Evolutionary conservation across 2,888 invertebrate genomes (phyloP), one percentile per base, ranked within the genome.

Genomic region (Pyralis farinalis): DNA sequence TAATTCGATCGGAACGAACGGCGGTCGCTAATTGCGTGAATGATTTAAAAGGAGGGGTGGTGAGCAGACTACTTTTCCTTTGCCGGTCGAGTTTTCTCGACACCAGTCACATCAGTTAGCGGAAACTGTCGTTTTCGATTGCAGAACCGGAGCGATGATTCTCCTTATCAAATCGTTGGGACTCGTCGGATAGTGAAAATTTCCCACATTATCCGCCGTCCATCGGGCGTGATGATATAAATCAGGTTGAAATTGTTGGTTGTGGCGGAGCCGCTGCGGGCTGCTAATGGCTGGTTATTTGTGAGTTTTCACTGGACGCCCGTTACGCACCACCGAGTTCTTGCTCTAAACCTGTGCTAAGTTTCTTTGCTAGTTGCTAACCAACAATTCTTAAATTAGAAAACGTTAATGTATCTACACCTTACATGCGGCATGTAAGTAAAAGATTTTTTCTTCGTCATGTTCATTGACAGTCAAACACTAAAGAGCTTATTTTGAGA

Each of bases 121-220:
- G 81, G 81, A 82, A 78, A 88, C 86, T 87, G 83, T 87, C 86
- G 82, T 75, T 88, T 87, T 87, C 86, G 73, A 79, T 75, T 59
- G 32, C 86, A 72, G 16, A 79, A 75, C 74, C 73, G 71, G 77
- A 76, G 79, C 75, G 78, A 83, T 79, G 86, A 80, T 82, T 79
- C 82, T 71, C 68, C 80, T 81, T 78, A 86, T 87, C 84, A 87
- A 87, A 87, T 86, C 82, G 77, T 74, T 63, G 72, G 73, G 72
- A 68, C 46, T 71, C 58, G 63, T 68, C 61, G 65, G 69, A 67
- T 71, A 77, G 83, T 84, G 85, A 85, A 88, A 85, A 86, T 84
- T 86, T 85, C 85, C 81, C 85, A 84, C 84, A 85, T 87, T 88
- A 87, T 88, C 87, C 71, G 70, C 56, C 57, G 69, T 64, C 61